Base-by-base conservation (phyloP, 92 coral and sea anemone species). In the Actinernus sp. region DNA sequence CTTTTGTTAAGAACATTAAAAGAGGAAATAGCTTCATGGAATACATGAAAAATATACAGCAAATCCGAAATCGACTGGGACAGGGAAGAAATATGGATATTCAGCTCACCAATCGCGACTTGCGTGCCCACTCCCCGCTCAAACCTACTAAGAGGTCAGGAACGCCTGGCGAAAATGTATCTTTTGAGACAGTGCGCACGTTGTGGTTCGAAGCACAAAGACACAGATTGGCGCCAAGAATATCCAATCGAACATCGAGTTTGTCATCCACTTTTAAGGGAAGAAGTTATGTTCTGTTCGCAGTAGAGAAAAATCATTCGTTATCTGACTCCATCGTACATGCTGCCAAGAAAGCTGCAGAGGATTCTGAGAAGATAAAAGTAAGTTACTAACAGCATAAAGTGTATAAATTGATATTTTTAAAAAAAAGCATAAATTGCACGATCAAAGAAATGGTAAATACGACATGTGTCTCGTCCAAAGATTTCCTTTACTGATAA, bases 161-260 rank as follows among this genome's bases (percentile, higher is more conserved):
- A 7, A 14, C 14, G 41, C 22, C 45, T 16, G 43, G 49, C 17
- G 57, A 44, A 13, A 49, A 48, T 30, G 3, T 55, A 17, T 55
- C 77, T 16, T 71, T 71, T 49, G 68, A 58, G 0, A 27, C 49
- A 3, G 78, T 71, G 5, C 78, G 78, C 31, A 68, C 68, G 11
- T 11, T 71, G 48, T 71, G 78, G 78, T 31, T 45, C 58, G 68
- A 56, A 34, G 31, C 58, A 13, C 78, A 46, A 26, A 71, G 59
- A 32, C 22, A 32, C 13, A 44, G 68, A 48, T 33, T 71, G 12
- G 55, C 31, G 9, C 12, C 21, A 4, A 12, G 32, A 13, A 26
- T 29, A 22, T 57, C 49, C 38, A 4, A 22, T 50, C 63, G 43
- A 23, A 68, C 49, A 24, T 17, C 11, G 26, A 40, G 75, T 52